Base-by-base conservation (phyloP, 1,140 invertebrate genomes). In the Rhagoletis zephyria region DNA sequence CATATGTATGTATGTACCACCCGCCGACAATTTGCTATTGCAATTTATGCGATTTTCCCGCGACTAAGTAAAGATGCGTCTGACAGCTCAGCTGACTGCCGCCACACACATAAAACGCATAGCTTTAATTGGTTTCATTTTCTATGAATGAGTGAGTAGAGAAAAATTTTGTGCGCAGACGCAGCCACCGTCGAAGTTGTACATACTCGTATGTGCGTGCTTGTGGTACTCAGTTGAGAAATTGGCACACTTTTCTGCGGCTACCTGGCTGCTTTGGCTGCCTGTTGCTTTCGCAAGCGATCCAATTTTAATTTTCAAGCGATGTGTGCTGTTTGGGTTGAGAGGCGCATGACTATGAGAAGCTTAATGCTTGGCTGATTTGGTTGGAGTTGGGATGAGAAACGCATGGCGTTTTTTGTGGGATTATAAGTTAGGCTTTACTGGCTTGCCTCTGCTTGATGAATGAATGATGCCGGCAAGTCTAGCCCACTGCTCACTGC, bases 121-220 rank as follows among this genome's bases (percentile, higher is more conserved):
- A 40, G 4, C 48, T 81, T 81, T 51, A 81, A 81, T 81, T 81
- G 74, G 74, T 56, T 81, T 81, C 48, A 81, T 81, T 81, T 56
- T 5, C 48, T 59, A 16, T 56, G n/a, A 19, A 48, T 81, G 6
- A 56, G 74, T 56, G 48, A 63, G n/a, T 51, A 30, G 48, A 30
- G 30, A 30, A 30, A 59, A 56, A 16, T 5, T 81, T 56, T 19
- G 16, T 81, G 74, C 74, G 48, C 74, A 81, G n/a, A 81, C 74
- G 45, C 45, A 81, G 74, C 74, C 74, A 19, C 7, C 48, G 51
- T 56, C 51, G 0, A 56, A 81, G 48, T n/a, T 42, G n/a, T 42
- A 42, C 12, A 2, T 30, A 30, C 0, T n/a, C n/a, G 1, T 19
- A 81, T 16, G 0, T 51, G 74, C 19, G 4, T 30, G 74, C 48